Percentiles rank a stretch among this genome's conserved stretches.
These are phyloP conservation scores for Cyanoderma ruficeps DNA, from an alignment of 2,113 vertebrate genomes.

Conservation along the genomic window DNA sequence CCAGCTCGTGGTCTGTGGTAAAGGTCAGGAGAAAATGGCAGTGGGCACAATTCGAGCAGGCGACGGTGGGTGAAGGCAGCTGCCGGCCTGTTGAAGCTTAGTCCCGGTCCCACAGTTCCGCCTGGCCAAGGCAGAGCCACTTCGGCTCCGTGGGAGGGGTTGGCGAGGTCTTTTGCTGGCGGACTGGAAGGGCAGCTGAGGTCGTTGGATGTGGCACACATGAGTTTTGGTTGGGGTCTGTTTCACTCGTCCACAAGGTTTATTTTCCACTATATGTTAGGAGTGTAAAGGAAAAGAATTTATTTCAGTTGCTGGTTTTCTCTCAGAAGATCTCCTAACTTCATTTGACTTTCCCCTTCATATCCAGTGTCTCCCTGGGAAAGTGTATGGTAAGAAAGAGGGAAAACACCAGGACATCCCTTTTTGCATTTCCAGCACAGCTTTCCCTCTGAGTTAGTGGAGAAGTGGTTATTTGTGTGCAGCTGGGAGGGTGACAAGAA, in stretches of 20 bases:
- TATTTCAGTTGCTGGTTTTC: neutral
- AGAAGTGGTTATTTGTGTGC: neutral
- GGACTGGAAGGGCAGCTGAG: neutral
- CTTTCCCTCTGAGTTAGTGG: neutral
- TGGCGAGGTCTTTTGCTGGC: neutral
- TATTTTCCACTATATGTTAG: neutral
- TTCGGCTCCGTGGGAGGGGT: neutral
- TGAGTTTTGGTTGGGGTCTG: neutral
- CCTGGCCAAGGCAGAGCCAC: neutral
- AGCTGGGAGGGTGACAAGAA: neutral
- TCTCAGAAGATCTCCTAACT: neutral
- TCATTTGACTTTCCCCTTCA: constrained; percentile 6
- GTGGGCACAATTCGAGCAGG: neutral
- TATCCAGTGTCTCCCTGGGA: neutral
- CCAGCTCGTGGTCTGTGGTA: neutral
- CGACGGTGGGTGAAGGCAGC: neutral
- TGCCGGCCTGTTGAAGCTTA: neutral
- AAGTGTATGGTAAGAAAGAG: neutral
- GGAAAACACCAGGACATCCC: constrained; percentile 33
- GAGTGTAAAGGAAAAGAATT: neutral
- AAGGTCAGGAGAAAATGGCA: constrained; percentile 51
- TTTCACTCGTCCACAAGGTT: neutral
- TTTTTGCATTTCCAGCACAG: neutral
- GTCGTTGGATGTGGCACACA: neutral
- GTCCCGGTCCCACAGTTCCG: neutral